Base-by-base conservation (phyloP, 2,113 vertebrate species). In the Gobius niger region DNA sequence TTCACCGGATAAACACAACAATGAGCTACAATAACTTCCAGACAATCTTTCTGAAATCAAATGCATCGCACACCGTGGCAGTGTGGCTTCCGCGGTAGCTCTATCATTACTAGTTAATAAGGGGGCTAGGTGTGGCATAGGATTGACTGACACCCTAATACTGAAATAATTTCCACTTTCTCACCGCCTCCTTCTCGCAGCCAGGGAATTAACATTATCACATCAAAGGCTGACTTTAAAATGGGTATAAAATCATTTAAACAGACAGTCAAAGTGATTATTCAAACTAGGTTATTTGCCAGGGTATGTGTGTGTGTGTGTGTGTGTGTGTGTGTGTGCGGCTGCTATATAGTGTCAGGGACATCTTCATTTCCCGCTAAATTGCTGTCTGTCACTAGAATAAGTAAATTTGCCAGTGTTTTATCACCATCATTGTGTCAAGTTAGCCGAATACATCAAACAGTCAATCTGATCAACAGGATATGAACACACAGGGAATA, bases 71-170 rank as follows among this genome's bases (percentile, higher is more conserved):
- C 65, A 57, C 44, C 64, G 47, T 79, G 89, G 91, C 91, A 89
- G 92, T 90, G 93, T 92, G 93, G 91, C 83, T 85, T 92, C 93
- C 94, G 80, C 85, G 83, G 93, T 92, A 90, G 92, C 94, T 95
- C 93, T 93, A 94, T 96, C 94, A 95, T 96, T 95, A 96, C 93
- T 92, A 93, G 93, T 93, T 97, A 97, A 98, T 97, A 96, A 95
- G 92, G 90, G 83, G 87, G 65, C 74, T 72, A 75, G 79, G 89
- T 87, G 90, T 92, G 94, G 92, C 93, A 89, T 90, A 91, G 93
- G 93, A 96, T 93, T 96, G 95, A 96, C 93, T 95, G 96, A 95
- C 95, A 94, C 88, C 80, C 89, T 94, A 94, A 96, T 93, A 94
- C 92, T 95, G 92, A 93, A 95, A 95, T 97, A 95, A 97, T 98